phyloP scores from a whole-genome alignment of 2,888 invertebrate species.

The Aradus depressus region DNA sequence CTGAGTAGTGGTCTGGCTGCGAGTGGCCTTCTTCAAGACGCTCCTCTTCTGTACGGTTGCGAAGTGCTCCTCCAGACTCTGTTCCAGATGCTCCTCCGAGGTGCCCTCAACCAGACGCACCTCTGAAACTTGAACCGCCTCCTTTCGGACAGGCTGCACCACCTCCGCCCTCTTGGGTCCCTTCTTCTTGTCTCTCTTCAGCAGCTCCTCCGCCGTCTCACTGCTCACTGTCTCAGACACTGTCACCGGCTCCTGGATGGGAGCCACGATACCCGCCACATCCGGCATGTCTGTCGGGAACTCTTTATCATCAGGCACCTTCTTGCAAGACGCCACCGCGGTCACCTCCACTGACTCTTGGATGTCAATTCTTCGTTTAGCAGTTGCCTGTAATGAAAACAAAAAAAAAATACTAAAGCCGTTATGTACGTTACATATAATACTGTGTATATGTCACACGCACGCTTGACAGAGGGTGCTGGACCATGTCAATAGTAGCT shows the following conservation, averaged over 20 bases:
- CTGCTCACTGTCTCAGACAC: constrained; percentile 42
- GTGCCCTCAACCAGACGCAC: constrained; percentile 31
- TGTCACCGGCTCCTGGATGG: constrained; percentile 48
- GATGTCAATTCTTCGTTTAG: constrained; percentile 35
- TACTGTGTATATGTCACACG: too few relatives aligned
- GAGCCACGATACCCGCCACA: constrained; percentile 43
- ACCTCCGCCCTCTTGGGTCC: constrained; percentile 13
- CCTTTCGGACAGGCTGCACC: constrained; percentile 35
- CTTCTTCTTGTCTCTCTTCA: constrained; percentile 4
- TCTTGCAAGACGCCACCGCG: constrained; percentile 32
- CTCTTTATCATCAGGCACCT: constrained; percentile 30
- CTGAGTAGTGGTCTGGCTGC: constrained; percentile 16
- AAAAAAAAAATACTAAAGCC: too few relatives aligned
- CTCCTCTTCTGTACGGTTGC: constrained; percentile 34
- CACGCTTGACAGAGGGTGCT: too few relatives aligned
- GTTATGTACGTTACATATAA: too few relatives aligned
- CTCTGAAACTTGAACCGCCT: too few relatives aligned
- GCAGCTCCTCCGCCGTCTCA: constrained; percentile 28
- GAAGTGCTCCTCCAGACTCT: constrained; percentile 34
- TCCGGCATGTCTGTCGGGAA: constrained; percentile 26
- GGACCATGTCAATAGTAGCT: too few relatives aligned
- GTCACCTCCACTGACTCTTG: constrained; percentile 33
- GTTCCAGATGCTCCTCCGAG: constrained; percentile 32
- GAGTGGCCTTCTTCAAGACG: constrained; percentile 21
- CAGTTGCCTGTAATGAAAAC: constrained; percentile 36